phyloP scores from a whole-genome alignment of 2,888 invertebrate species.

The Xestia xanthographa region DNA sequence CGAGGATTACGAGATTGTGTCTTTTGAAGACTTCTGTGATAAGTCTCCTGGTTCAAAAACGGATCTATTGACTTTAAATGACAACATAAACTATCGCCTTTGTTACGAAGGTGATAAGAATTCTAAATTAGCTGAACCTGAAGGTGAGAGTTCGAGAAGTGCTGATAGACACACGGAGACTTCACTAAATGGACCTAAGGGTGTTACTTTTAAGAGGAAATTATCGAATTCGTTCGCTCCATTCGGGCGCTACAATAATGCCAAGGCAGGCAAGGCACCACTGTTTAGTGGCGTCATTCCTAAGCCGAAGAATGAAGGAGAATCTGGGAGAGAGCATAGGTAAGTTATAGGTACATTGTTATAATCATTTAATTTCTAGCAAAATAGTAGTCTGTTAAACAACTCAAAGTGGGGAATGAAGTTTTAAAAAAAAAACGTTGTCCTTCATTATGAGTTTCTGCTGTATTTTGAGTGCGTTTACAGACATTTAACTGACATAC shows the following conservation, averaged over 20 bases:
- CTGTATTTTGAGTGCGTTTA: background rate
- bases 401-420: background rate
- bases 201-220: constrained; percentile 79
- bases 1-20: constrained; percentile 89
- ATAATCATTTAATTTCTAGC: background rate
- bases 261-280: constrained; percentile 75
- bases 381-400: background rate
- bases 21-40: constrained; percentile 91
- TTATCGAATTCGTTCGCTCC: constrained; percentile 82
- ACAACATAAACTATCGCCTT: constrained; percentile 89
- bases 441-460: too few species aligned
- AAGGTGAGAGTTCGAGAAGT: constrained; percentile 82
- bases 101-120: constrained; percentile 85
- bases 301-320: constrained; percentile 79
- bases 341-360: constrained; percentile 54
- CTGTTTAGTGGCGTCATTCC: constrained; percentile 84
- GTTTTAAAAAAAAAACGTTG: background rate
- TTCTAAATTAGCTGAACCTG: constrained; percentile 75
- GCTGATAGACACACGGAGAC: constrained; percentile 83
- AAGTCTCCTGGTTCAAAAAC: constrained; percentile 88
- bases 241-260: constrained; percentile 80
- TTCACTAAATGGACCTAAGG: constrained; percentile 82
- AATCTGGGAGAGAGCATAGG: constrained; percentile 82
- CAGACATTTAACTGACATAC: background rate
- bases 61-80: constrained; percentile 89